Evolutionary conservation across 2,888 invertebrate species (phyloP).

Genomic region (Mamestra brassicae): DNA sequence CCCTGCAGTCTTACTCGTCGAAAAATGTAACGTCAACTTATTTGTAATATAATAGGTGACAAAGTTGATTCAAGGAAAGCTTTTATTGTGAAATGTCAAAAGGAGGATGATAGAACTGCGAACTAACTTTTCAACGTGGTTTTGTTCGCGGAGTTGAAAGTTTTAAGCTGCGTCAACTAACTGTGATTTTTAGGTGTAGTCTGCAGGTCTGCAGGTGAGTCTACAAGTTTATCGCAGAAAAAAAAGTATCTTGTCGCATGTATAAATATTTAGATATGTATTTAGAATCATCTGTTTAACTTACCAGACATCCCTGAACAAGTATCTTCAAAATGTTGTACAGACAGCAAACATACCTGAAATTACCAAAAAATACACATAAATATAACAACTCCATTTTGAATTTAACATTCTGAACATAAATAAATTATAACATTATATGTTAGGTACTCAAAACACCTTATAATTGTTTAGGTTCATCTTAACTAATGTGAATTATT

Average conservation of each 20-base stretch:
- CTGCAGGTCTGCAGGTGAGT: constrained; percentile 21
- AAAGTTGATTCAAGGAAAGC: constrained; percentile 29
- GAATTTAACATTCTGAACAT: no score
- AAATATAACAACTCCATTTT: background rate
- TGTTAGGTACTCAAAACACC: no score
- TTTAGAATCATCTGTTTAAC: background rate
- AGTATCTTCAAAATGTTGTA: background rate
- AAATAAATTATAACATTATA: no score
- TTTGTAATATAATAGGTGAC: constrained; percentile 35
- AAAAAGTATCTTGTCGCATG: no score
- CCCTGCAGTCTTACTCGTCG: background rate
- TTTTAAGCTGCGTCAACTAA: constrained; percentile 25
- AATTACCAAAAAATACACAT: constrained; percentile 27
- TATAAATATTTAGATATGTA: no score
- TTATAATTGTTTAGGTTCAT: no score
- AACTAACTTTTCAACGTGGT: constrained; percentile 36
- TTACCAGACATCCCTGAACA: constrained; percentile 1
- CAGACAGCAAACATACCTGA: constrained; percentile 46
- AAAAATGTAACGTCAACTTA: constrained; percentile 20
- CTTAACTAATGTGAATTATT: no score
- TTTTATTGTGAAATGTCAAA: constrained; percentile 38
- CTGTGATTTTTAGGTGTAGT: constrained; percentile 1
- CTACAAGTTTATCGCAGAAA: background rate
- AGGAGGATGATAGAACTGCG: constrained; percentile 10
- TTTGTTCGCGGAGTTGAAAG: constrained; percentile 35